Evolutionary conservation across 2,797 vertebrate genomes (phyloP), one percentile per base, ranked within the genome.

Genomic region (Hapalemur alaotrensis): DNA sequence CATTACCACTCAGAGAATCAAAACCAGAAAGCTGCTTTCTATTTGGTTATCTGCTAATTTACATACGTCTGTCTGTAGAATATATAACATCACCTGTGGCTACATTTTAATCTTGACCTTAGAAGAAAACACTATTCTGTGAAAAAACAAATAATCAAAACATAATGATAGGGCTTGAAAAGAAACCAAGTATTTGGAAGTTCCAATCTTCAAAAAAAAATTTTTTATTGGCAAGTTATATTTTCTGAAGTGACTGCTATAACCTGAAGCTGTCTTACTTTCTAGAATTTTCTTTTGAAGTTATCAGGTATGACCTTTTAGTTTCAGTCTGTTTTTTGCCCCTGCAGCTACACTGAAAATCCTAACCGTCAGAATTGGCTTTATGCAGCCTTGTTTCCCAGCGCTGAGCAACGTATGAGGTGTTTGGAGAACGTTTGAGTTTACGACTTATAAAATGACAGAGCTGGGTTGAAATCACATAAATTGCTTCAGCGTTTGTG

Each of bases 261-360:
- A 73, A 88, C 7, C 11, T 38, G n/a, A 83, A 0, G 50, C 82
- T 81, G 32, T 85, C 50, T 35, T 82, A 52, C 20, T 38, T 85
- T 92, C 48, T 80, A 91, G n/a, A 94, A 69, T 89, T 94, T 96
- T 89, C 46, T 89, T 90, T 73, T 1, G 17, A 41, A 30, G 43
- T 88, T 52, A 80, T 54, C 25, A 41, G 14, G 70, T 11, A 17
- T 43, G 6, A 86, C 0, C 12, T 83, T 94, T 91, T 82, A 78
- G 48, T 82, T 95, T 96, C 81, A 30, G 38, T 81, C 76, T 88
- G 83, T 13, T 86, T 75, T 88, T n/a, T 59, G 17, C 12, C 14
- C 14, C 30, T 46, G 12, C 46, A 93, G 17, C 17, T 54, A 82
- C 12, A 76, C 25, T 86, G 54, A 85, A 97, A 91, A 69, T 5